Base-by-base conservation (phyloP, 2,797 vertebrate species). In the Eremophila alpestris region DNA sequence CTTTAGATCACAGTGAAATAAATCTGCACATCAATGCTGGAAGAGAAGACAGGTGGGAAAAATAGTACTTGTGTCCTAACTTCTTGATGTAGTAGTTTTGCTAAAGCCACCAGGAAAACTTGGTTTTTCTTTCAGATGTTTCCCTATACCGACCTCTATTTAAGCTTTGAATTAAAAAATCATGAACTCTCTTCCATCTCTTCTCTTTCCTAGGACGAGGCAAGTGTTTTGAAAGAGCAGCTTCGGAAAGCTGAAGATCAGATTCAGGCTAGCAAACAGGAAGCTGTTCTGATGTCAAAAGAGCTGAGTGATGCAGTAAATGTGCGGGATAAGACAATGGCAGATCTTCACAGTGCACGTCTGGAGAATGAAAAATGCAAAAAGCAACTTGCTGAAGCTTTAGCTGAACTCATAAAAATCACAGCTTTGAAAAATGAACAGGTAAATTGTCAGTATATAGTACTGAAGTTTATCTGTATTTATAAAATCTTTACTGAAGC, bases 201-300 rank as follows among this genome's bases (percentile, higher is more conserved):
- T 65, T 78, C 55, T 79, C 82, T 86, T 76, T 87, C 32, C 26
- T 69, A 99, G 99, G 98, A 98, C 34, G 99, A 99, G 89, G 93
- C 98, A 87, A 97, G 96, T 87, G 34, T 98, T 91, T 94, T 99
- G 96, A 99, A 98, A 96, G 99, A 99, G 89, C 98, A 99, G 92
- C 98, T 99, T 92, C 98, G 99, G 54, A 99, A 99, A 97, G 98
- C 99, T 87, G 99, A 99, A 87, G 99, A 99, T 95, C 98, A 99
- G 95, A 98, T 99, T 89, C 98, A 99, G 91, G 99, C 99, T 76
- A 99, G 98, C 85, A 98, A 98, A 71, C 99, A 99, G 97, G 98
- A 99, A 98, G 98, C 97, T 83, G 95, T 98, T 54, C 97, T 99
- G 94, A 96, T 99, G 97, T 98, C 99, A 7, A 98, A 98, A 58